Percentiles rank a stretch among this genome's conserved stretches.
These are phyloP conservation scores for Rhagium mordax DNA, from an alignment of 2,888 invertebrate genomes.

Conservation along the genomic window DNA sequence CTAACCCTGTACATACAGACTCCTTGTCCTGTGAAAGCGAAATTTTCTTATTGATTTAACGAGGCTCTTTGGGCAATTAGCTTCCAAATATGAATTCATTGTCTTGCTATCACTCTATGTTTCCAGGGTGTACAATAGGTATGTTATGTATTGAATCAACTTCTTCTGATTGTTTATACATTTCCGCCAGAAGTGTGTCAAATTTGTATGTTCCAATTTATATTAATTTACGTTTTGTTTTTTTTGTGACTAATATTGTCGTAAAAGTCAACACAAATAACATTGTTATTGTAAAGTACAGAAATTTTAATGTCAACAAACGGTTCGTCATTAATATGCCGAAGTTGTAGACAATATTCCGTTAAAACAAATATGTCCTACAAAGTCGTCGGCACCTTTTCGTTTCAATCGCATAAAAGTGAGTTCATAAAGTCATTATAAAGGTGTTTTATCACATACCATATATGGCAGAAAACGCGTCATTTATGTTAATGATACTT, in stretches of 20 bases:
- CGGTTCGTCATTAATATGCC: constrained; percentile 37
- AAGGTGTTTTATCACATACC: not conserved
- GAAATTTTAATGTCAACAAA: constrained; percentile 36
- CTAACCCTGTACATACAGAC: too few relatives aligned
- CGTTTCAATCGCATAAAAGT: not conserved
- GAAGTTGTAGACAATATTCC: constrained; percentile 33
- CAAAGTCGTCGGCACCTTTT: constrained; percentile 12
- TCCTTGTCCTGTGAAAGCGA: too few relatives aligned
- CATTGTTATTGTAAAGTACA: constrained; percentile 8
- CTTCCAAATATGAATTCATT: too few relatives aligned
- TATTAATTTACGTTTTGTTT: not conserved
- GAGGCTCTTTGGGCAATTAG: too few relatives aligned
- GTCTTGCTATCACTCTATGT: too few relatives aligned
- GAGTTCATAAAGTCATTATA: not conserved
- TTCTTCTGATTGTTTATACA: too few relatives aligned
- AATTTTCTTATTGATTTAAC: too few relatives aligned
- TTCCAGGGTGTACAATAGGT: too few relatives aligned
- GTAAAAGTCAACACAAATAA: constrained; percentile 10
- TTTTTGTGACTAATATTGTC: not conserved
- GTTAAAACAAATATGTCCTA: constrained; percentile 36
- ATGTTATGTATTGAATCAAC: too few relatives aligned
- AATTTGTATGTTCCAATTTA: not conserved
- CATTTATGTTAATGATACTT: not conserved
- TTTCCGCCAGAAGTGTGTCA: not conserved
- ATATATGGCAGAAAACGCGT: not conserved